phyloP scores from a whole-genome alignment of 2,113 vertebrate genomes.

The Procapra przewalskii region DNA sequence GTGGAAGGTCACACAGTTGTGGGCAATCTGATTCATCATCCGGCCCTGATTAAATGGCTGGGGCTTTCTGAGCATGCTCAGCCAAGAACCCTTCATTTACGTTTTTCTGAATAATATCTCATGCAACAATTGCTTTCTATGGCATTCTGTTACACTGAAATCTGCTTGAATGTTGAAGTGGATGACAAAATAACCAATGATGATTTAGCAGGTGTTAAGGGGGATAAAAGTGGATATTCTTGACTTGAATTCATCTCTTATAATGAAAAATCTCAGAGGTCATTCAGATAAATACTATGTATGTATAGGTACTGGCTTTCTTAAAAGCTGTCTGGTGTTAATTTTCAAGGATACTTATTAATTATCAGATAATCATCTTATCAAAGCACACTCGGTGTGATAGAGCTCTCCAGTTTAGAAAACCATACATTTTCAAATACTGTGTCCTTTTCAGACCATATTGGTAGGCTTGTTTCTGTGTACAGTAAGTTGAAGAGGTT shows the following conservation, averaged over 20 bases:
- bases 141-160: neutral
- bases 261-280: neutral
- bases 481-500: neutral
- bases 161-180: neutral
- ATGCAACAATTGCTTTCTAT: neutral
- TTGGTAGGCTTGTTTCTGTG: neutral
- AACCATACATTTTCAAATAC: neutral
- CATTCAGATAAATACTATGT: neutral
- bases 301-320: neutral
- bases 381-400: neutral
- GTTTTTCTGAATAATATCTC: neutral
- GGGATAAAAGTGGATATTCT: neutral
- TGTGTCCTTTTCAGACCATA: neutral
- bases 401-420: neutral
- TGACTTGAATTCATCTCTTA: neutral
- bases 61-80: neutral
- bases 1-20: neutral
- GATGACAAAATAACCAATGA: neutral
- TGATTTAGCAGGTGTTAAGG: neutral
- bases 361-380: neutral
- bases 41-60: neutral
- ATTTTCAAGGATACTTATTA: conserved; percentile 22
- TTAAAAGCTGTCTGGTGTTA: neutral
- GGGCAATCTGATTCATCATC: neutral
- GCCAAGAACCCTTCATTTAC: neutral